These are phyloP conservation scores for Ommatoiulus sabulosus DNA, from an alignment of 2,888 invertebrate species.

Conservation along the genomic window DNA sequence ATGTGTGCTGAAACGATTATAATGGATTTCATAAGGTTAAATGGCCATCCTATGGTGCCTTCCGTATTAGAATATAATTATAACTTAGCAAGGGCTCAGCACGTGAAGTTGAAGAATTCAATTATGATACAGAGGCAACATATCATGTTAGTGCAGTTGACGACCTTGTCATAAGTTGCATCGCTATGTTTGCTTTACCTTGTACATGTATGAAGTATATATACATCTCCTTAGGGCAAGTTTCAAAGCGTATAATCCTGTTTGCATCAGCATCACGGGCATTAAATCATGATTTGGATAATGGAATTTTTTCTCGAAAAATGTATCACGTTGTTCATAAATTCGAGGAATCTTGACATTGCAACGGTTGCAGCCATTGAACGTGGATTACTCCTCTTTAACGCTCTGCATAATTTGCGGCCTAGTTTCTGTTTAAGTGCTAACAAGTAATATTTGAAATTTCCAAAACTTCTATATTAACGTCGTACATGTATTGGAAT, in stretches of 20 bases:
- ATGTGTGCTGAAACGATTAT: slow-evolving; percentile 11
- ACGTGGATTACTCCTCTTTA: background rate
- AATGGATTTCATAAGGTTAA: slow-evolving; percentile 34
- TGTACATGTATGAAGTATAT: background rate
- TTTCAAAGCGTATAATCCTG: background rate
- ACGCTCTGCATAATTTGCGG: too few relatives aligned
- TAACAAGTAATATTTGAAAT: too few relatives aligned
- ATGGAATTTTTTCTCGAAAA: background rate
- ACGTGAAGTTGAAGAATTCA: background rate
- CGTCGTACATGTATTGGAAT: too few relatives aligned
- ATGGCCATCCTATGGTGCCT: slow-evolving; percentile 9
- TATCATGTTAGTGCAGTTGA: background rate
- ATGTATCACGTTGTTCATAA: background rate
- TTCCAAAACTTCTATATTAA: too few relatives aligned
- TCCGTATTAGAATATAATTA: slow-evolving; percentile 8
- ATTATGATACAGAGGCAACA: background rate
- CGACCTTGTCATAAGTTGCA: background rate
- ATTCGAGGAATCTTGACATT: background rate
- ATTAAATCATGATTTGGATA: background rate
- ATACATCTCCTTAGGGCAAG: background rate
- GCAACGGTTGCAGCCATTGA: background rate
- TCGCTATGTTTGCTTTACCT: background rate
- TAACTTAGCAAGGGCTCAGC: background rate
- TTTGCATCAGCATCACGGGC: background rate
- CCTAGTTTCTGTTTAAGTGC: too few relatives aligned